Evolutionary conservation across 2,888 invertebrate species (phyloP).

Genomic region (Cataglyphis rosenhaueri): DNA sequence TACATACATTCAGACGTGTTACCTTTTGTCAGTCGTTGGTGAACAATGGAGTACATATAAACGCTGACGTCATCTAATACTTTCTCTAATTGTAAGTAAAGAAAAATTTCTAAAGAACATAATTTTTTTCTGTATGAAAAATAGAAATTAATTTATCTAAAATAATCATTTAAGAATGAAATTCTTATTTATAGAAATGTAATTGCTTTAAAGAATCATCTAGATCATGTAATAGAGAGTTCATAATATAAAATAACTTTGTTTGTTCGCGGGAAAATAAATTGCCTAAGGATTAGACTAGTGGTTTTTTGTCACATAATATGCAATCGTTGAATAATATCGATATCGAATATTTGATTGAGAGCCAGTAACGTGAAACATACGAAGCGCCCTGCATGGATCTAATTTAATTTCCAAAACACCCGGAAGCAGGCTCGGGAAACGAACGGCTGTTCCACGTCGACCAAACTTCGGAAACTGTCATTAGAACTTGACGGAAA

Average conservation of each 20-base stretch:
- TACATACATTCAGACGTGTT: conserved; percentile 4
- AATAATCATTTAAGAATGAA: conserved; percentile 1
- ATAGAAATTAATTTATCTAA: neutral
- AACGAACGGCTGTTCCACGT: conserved; percentile 62
- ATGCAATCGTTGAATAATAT: conserved; percentile 15
- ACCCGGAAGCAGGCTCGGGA: conserved; percentile 66
- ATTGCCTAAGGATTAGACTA: neutral
- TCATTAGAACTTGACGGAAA: conserved; percentile 80
- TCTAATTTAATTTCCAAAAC: conserved; percentile 73
- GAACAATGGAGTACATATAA: neutral
- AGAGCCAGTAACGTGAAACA: conserved; percentile 18
- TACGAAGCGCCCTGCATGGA: conserved; percentile 46
- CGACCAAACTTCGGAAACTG: conserved; percentile 73
- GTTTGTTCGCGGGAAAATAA: too few relatives aligned
- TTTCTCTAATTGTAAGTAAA: neutral
- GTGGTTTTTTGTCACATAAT: neutral
- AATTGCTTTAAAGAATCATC: neutral
- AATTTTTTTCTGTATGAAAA: neutral
- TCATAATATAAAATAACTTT: conserved; percentile 9
- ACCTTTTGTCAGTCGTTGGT: neutral
- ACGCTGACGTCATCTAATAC: neutral
- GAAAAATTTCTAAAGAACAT: neutral
- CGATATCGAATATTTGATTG: conserved; percentile 29
- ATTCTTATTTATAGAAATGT: neutral
- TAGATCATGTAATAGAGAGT: neutral